Evolutionary conservation across 2,797 vertebrate genomes (phyloP), one percentile per base, ranked within the genome.

Genomic region (Mormyrus hasselquistii): DNA sequence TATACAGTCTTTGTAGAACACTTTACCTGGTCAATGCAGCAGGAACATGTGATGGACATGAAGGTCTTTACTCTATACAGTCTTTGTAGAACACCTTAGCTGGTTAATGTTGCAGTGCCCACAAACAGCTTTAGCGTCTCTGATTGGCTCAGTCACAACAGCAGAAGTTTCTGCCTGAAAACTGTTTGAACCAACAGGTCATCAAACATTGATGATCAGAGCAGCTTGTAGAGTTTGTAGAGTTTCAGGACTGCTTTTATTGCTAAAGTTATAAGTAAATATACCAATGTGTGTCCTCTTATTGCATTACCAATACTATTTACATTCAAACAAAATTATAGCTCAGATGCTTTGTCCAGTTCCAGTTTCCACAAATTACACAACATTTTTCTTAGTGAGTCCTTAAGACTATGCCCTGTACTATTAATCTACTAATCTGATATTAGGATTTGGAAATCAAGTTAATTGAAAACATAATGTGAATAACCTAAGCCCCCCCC

Each of bases 271-370:
- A 76, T 76, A 41, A 38, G 25, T 41, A 41, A 76, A 16, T 76
- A 76, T 29, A 19, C 49, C 2, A 50, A 57, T n/a, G 4, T 87
- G 47, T 34, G 52, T 22, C 50, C 7, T 47, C 10, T 83, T 88
- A 88, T 83, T 88, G 88, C 73, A 83, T 88, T 57, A 55, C 41
- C 41, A 76, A 34, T 47, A 49, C 25, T 73, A n/a, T 88, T 73
- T 50, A 41, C 65, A 53, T 29, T 9, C 49, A 85, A 29, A 86
- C 52, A 52, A n/a, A 41, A n/a, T 44, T 53, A 22, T 88, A 22
- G 47, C 38, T 38, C 87, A 88, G 69, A 76, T 25, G n/a, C 44
- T 47, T 83, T 83, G 41, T 47, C 38, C 14, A 44, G 44, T 41
- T 83, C 44, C 79, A 83, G 3, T 50, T 83, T 53, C 49, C 84